Evolutionary conservation across 2,888 invertebrate species (phyloP), one percentile per base, ranked within the genome.

Genomic region (Acanthosoma haemorrhoidale): DNA sequence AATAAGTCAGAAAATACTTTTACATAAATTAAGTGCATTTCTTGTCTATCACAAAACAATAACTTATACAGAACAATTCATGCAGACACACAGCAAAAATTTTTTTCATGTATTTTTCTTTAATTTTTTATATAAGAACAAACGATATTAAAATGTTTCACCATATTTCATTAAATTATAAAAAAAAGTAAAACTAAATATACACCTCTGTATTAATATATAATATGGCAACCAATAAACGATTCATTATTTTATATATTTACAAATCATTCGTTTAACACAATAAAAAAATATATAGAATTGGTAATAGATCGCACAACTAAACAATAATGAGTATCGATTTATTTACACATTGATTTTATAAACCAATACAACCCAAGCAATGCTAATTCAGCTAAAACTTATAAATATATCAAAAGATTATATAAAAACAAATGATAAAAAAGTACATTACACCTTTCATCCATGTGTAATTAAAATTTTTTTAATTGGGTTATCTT

Each of bases 261-360:
- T 51, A 51, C 51, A 43, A 43, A 21, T 13, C 18, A 21, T 21
- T 11, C 43, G n/a, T 25, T 51, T 51, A 51, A 25, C 51, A 51
- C 51, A 51, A n/a, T 51, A 51, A 51, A 29, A 41, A 43, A 51
- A n/a, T 25, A 25, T 25, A 51, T 21, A 25, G 51, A 51, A 51
- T 51, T 29, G n/a, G 29, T 25, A 6, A 13, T 51, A 25, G 13
- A 51, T 51, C n/a, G n/a, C n/a, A 25, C 51, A 21, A 25, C 51
- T 25, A 25, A 51, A 51, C n/a, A n/a, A 51, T 51, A 51, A 51
- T 51, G 51, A 51, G 51, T 51, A 51, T 51, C 51, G 29, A 51
- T 51, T 29, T 51, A n/a, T n/a, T n/a, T n/a, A n/a, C n/a, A n/a
- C n/a, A n/a, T n/a, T n/a, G n/a, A n/a, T n/a, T n/a, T n/a, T n/a